These are phyloP conservation scores for Enteromius mattozi DNA, from an alignment of 2,797 vertebrate species.

Conservation along the genomic window DNA sequence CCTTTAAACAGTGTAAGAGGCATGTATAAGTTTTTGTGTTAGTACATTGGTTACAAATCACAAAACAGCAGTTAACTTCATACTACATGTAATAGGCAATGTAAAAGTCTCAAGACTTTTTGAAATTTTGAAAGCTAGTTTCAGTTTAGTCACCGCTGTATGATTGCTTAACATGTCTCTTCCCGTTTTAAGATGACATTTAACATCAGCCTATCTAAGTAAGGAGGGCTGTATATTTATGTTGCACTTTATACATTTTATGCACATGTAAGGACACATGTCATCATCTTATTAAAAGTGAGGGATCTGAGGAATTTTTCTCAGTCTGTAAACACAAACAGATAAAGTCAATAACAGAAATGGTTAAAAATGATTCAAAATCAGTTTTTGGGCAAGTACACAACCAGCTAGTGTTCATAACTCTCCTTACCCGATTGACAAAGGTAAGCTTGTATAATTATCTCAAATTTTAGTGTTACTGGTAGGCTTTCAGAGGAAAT, in stretches of 20 bases:
- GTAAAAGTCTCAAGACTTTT: background rate
- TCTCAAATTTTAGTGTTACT: background rate
- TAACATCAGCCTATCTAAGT: background rate
- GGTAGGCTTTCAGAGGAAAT: background rate
- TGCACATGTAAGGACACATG: background rate
- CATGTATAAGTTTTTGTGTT: background rate
- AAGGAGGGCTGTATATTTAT: background rate
- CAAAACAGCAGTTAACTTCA: background rate
- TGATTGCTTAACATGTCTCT: conserved; percentile 36
- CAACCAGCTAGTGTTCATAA: background rate
- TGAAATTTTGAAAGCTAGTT: conserved; percentile 21
- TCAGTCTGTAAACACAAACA: background rate
- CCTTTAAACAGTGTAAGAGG: background rate
- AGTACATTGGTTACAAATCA: too few relatives aligned
- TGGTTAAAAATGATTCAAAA: background rate
- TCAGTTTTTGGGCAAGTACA: background rate
- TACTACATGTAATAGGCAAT: background rate
- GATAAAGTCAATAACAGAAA: background rate
- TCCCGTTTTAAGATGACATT: background rate
- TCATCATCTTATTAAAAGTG: background rate
- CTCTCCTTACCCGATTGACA: too few relatives aligned
- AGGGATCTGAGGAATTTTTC: background rate
- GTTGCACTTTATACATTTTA: background rate
- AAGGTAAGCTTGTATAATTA: background rate
- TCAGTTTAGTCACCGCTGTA: conserved; percentile 12